Percentiles rank a stretch among this genome's conserved stretches.
Evolutionary conservation across 2,113 vertebrate genomes (phyloP).

Genomic region (Trematocara unimaculatum): DNA sequence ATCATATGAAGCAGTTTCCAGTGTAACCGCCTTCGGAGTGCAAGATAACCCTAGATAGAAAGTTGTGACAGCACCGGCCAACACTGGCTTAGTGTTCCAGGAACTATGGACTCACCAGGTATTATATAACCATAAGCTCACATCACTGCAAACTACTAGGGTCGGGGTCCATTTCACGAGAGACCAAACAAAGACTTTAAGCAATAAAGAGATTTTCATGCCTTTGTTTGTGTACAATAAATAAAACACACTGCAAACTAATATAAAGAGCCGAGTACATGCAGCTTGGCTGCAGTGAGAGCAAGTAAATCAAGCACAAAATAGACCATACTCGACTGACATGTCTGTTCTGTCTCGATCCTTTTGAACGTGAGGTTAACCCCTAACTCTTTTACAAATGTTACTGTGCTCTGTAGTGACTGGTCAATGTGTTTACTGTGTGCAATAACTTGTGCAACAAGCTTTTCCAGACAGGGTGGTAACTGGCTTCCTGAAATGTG

Average conservation of each 20-base stretch:
- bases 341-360: neutral
- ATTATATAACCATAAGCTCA: slow-evolving; percentile 27
- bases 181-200: neutral
- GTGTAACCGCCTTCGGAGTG: neutral
- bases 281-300: neutral
- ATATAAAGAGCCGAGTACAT: neutral
- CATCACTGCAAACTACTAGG: neutral
- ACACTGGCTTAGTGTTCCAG: slow-evolving; percentile 2
- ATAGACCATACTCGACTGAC: neutral
- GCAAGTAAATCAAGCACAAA: neutral
- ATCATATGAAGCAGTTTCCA: neutral
- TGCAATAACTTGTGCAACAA: neutral
- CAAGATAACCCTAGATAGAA: neutral
- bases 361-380: neutral
- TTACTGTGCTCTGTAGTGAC: neutral
- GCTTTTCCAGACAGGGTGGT: neutral
- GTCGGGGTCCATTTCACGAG: neutral
- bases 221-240: neutral
- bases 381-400: neutral
- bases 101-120: slow-evolving; percentile 4
- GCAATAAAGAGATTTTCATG: neutral
- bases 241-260: neutral
- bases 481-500: neutral
- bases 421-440: neutral
- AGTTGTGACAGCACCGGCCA: neutral